A percentile compares a stretch with the other conserved stretches of the same genome.
Evolutionary conservation across 2,113 vertebrate genomes (phyloP).

Genomic region (Albula goreensis): DNA sequence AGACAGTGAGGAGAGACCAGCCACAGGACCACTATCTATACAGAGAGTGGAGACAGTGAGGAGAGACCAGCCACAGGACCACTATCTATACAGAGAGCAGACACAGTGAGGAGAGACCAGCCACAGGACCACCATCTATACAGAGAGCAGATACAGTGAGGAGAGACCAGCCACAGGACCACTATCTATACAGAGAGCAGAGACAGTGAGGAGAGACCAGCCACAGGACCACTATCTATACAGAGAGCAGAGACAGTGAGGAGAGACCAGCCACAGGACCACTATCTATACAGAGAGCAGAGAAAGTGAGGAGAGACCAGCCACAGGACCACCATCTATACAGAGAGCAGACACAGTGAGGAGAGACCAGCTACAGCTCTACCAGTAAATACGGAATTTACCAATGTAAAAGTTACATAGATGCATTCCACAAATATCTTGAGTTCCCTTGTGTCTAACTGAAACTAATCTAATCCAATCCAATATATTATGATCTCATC

Average conservation of each 20-base stretch:
- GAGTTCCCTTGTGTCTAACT: too few species aligned
- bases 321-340: slow-evolving; percentile 65
- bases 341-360: slow-evolving; percentile 32
- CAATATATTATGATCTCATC: too few species aligned
- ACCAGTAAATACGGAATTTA: too few species aligned
- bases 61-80: slow-evolving; percentile 15
- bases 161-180: slow-evolving; percentile 17
- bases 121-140: slow-evolving; percentile 65
- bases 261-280: too few species aligned
- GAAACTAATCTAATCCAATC: too few species aligned
- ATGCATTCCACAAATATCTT: background rate
- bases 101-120: too few species aligned
- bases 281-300: too few species aligned
- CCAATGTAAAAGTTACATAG: background rate
- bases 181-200: background rate
- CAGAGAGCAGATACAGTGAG: slow-evolving; percentile 15
- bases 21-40: background rate
- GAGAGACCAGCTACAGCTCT: slow-evolving; percentile 23
- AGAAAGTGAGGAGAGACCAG: background rate
- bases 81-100: slow-evolving; percentile 35
- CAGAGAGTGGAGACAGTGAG: background rate
- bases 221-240: background rate
- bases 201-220: slow-evolving; percentile 3
- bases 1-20: slow-evolving; percentile 22
- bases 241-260: too few species aligned